Base-by-base conservation (phyloP, 2,797 vertebrate genomes). In the Macrochelys suwanniensis region DNA sequence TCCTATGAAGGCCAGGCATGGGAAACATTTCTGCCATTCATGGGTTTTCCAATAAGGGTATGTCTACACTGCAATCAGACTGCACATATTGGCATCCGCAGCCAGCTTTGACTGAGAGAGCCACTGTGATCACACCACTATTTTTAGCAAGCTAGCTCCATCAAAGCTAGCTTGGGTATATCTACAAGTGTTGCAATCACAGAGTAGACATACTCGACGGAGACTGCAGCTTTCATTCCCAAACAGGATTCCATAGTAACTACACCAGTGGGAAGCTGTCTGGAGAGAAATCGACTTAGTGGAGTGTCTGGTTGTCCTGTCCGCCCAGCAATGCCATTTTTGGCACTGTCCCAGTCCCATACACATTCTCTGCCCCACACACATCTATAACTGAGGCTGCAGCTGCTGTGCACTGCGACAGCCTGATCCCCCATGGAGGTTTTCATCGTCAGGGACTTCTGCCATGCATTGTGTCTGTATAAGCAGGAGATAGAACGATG, bases 401-500 rank as follows among this genome's bases (percentile, higher is more conserved):
- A 37, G 65, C n/a, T 11, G 17, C n/a, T 37, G 19, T 68, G 65
- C n/a, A 68, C 19, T 68, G 65, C 3, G 17, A 68, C 19, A 21
- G n/a, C 65, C 65, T 68, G 65, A 37, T 68, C n/a, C 17, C 33
- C n/a, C 17, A n/a, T 68, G 65, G 33, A 37, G n/a, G 65, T 68
- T 68, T 37, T 68, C 21, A 37, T 68, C 17, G 19, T 10, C n/a
- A 37, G 17, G n/a, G 17, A 11, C 65, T 37, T 68, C n/a, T 21
- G 65, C n/a, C n/a, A 68, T 68, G 65, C n/a, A 37, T 56, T 37
- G 0, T 5, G 13, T 19, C 15, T 23, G 1, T 33, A 2, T 0
- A 0, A 2, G 17, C 17, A 74, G 80, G 59, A 74, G 51, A 10
- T 51, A 86, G 61, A 10, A 37, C 37, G 1, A 11, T 13, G 57